Conservation (phyloP, 2,113 vertebrate species). For the Etheostoma cragini region DNA sequence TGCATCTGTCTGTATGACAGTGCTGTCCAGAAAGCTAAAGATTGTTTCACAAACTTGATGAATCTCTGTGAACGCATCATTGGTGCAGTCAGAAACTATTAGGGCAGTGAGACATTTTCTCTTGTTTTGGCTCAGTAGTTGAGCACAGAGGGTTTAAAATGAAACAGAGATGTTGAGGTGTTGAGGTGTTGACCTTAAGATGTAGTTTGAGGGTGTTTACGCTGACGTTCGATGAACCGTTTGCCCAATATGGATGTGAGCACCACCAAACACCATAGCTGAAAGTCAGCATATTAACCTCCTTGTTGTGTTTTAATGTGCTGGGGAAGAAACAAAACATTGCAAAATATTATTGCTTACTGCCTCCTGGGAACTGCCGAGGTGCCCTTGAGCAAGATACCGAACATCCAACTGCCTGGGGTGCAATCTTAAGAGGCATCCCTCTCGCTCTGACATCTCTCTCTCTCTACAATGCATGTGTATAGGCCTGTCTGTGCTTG, state of each 20-base stretch:
- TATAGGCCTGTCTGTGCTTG: too few species aligned
- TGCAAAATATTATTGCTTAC: not conserved
- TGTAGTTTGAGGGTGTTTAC: conserved; percentile 35
- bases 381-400: too few species aligned
- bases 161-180: conserved; percentile 21
- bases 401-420: too few species aligned
- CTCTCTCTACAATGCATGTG: too few species aligned
- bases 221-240: conserved; percentile 39
- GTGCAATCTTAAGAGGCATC: too few species aligned
- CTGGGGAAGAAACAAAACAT: conserved; percentile 18
- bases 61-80: conserved; percentile 35
- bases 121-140: not conserved
- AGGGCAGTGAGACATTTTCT: not conserved
- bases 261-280: not conserved
- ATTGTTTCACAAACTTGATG: conserved; percentile 13
- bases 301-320: conserved; percentile 20
- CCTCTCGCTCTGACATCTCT: too few species aligned
- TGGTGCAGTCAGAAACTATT: conserved; percentile 38
- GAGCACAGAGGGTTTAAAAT: conserved; percentile 8
- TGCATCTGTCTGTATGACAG: conserved; percentile 30
- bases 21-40: conserved; percentile 33
- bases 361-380: too few species aligned
- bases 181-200: conserved; percentile 40
- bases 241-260: conserved; percentile 15
- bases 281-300: conserved; percentile 28